Conservation (phyloP, 2,888 invertebrate species). For the Megaustenia siamemsis region DNA sequence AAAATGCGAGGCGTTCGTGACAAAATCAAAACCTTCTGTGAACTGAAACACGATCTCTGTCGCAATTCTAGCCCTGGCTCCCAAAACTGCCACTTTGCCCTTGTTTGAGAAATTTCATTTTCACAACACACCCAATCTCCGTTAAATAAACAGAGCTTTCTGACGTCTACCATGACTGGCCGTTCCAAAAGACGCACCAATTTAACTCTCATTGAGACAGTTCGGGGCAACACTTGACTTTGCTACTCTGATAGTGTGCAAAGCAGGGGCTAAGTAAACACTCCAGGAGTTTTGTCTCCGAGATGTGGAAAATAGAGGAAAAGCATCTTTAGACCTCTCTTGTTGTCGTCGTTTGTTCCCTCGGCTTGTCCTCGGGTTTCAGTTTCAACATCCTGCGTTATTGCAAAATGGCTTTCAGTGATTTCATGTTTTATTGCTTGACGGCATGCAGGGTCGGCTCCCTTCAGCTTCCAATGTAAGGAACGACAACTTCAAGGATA, state of each 20-base stretch:
- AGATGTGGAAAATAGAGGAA: neutral
- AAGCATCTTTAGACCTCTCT: constrained; percentile 18
- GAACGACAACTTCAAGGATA: neutral
- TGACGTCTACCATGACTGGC: neutral
- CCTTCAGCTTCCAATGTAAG: neutral
- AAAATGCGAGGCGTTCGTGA: neutral
- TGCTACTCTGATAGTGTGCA: constrained; percentile 11
- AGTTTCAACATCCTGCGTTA: neutral
- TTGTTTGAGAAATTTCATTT: constrained; percentile 4
- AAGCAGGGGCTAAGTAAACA: constrained; percentile 41
- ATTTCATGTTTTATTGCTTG: neutral
- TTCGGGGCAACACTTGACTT: constrained; percentile 40
- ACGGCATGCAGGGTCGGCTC: neutral
- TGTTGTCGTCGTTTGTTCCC: too few species aligned
- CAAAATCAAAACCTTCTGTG: neutral
- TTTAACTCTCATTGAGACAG: constrained; percentile 14
- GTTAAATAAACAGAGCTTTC: constrained; percentile 28
- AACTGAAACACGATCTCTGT: neutral
- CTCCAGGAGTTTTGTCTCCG: neutral
- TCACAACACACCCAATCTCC: constrained; percentile 13
- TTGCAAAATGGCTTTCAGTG: neutral
- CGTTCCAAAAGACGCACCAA: constrained; percentile 7
- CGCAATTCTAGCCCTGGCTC: neutral
- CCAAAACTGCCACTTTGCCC: neutral
- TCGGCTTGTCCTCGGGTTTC: neutral